Evolutionary conservation across 2,888 invertebrate genomes (phyloP).

Genomic region (Tinea pellionella): DNA sequence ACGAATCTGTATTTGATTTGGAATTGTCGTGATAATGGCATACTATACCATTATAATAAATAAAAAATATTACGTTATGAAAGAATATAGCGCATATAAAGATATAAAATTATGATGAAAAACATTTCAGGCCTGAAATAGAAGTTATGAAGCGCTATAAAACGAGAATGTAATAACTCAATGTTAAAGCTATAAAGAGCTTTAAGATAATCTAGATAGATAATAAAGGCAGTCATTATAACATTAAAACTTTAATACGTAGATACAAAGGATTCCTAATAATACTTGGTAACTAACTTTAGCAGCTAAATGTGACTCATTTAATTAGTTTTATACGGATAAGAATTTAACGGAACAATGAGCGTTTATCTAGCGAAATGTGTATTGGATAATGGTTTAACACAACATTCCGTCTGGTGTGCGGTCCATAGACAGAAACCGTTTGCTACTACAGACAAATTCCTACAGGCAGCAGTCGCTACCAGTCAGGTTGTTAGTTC

Average conservation of each 20-base stretch:
- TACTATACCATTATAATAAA: no score
- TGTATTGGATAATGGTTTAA: no score
- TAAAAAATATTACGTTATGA: no score
- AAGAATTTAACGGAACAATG: not conserved
- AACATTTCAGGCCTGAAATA: not conserved
- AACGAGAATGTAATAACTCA: not conserved
- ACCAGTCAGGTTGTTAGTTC: no score
- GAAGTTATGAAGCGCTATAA: not conserved
- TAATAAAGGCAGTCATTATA: constrained; percentile 1
- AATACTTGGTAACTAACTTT: not conserved
- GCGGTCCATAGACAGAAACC: no score
- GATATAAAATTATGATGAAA: not conserved
- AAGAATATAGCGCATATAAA: not conserved
- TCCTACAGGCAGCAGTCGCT: no score
- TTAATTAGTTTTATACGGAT: not conserved
- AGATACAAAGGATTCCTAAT: not conserved
- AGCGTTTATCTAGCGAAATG: no score
- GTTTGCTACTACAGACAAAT: no score
- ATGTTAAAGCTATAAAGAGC: not conserved
- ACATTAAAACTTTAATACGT: constrained; percentile 8
- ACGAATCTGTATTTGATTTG: no score
- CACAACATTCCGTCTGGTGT: no score
- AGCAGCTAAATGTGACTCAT: not conserved
- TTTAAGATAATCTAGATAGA: constrained; percentile 2
- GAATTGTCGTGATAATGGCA: no score